phyloP scores from a whole-genome alignment of 2,113 vertebrate genomes.

The Sigmodon hispidus region DNA sequence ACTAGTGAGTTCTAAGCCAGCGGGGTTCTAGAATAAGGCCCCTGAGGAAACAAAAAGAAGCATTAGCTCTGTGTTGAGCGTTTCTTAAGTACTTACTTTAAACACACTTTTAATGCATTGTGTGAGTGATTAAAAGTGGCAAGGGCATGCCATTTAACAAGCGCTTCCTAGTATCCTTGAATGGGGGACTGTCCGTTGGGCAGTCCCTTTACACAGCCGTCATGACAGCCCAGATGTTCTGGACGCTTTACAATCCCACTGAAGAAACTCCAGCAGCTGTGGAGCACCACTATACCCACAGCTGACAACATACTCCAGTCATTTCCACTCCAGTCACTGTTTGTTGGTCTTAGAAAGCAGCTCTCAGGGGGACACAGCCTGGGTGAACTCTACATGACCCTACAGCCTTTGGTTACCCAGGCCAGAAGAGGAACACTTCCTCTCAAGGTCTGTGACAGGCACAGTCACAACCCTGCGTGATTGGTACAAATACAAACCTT shows the following conservation, averaged over 20 bases:
- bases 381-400: neutral
- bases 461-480: neutral
- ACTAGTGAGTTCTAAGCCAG: neutral
- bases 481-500: neutral
- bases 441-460: neutral
- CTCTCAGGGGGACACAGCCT: neutral
- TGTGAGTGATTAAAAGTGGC: neutral
- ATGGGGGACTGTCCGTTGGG: neutral
- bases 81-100: neutral
- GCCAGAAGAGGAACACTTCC: neutral
- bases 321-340: neutral
- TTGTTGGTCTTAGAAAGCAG: neutral
- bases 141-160: no score
- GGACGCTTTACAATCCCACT: neutral
- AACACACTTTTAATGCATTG: neutral
- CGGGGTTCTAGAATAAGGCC: neutral
- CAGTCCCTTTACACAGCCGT: neutral
- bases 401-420: neutral
- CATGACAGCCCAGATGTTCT: neutral
- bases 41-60: neutral
- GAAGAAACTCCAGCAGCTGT: neutral
- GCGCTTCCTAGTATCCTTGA: neutral
- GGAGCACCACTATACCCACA: neutral
- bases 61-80: neutral
- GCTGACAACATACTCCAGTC: neutral